A percentile compares a stretch with the other conserved stretches of the same genome.
These are phyloP conservation scores for Nephrotoma appendiculata DNA, from an alignment of 2,888 invertebrate genomes.

Conservation along the genomic window DNA sequence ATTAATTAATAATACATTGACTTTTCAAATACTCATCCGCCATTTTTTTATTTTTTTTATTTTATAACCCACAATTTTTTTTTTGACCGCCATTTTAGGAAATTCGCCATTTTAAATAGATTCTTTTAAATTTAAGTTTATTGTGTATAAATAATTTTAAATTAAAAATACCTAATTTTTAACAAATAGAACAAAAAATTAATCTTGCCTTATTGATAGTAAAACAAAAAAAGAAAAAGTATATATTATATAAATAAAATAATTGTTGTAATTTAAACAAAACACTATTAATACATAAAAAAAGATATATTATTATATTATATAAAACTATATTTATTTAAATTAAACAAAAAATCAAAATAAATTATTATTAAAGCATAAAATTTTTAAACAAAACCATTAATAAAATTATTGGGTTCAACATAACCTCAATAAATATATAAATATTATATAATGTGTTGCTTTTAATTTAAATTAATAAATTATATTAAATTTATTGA, in stretches of 20 bases:
- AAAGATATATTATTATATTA: neutral
- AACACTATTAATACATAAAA: neutral
- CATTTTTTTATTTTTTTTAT: neutral
- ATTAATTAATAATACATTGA: neutral
- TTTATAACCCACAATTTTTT: neutral
- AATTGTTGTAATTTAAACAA: neutral
- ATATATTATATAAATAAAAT: neutral
- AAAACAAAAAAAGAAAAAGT: neutral
- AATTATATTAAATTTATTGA: neutral
- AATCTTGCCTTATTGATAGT: neutral
- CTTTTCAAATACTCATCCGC: neutral
- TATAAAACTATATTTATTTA: neutral
- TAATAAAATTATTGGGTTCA: neutral
- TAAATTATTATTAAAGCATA: neutral
- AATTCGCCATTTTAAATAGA: neutral
- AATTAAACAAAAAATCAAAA: neutral
- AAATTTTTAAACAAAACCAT: neutral
- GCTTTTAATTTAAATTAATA: neutral
- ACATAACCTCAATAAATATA: neutral
- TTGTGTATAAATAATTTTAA: neutral
- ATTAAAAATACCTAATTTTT: neutral
- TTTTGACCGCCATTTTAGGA: neutral
- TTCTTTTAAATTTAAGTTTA: neutral
- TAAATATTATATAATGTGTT: neutral
- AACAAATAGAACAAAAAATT: neutral